A percentile compares a stretch with the other conserved stretches of the same genome.
These are phyloP conservation scores for Drosophila neoperkinsi DNA, from an alignment of 2,888 invertebrate species.

Conservation along the genomic window DNA sequence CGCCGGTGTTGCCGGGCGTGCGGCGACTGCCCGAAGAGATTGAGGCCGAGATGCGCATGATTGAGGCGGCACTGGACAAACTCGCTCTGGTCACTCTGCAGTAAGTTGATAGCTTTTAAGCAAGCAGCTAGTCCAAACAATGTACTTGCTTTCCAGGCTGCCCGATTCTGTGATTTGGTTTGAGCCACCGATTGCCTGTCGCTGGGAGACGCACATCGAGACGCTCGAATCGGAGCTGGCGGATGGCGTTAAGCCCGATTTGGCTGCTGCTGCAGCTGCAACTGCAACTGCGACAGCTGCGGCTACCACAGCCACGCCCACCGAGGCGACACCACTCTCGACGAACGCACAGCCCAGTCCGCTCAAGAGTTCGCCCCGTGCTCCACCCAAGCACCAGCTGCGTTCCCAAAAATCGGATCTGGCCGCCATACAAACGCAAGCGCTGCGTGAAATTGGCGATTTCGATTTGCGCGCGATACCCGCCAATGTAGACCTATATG, in stretches of 20 bases:
- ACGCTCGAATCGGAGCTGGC: conserved; percentile 82
- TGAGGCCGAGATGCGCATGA: conserved; percentile 90
- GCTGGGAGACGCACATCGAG: conserved; percentile 87
- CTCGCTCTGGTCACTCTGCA: conserved; percentile 90
- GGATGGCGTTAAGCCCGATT: conserved; percentile 64
- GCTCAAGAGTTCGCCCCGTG: conserved; percentile 77
- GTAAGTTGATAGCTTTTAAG: conserved; percentile 85
- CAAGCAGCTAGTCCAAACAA: not conserved
- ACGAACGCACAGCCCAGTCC: conserved; percentile 78
- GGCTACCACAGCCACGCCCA: conserved; percentile 68
- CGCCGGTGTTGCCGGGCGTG: conserved; percentile 88
- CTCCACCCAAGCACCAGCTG: conserved; percentile 57
- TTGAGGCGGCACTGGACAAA: conserved; percentile 91
- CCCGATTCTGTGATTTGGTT: conserved; percentile 91
- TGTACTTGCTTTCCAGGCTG: conserved; percentile 84
- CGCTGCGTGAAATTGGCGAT: conserved; percentile 80
- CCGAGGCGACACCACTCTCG: conserved; percentile 69
- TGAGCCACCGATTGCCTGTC: conserved; percentile 91
- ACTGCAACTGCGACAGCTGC: conserved; percentile 39
- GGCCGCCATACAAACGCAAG: conserved; percentile 34
- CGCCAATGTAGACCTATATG: conserved; percentile 81
- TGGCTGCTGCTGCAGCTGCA: conserved; percentile 14
- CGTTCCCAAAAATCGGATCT: conserved; percentile 71
- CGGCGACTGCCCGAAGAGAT: conserved; percentile 92
- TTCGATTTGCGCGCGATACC: conserved; percentile 84